phyloP scores from a whole-genome alignment of 2,888 invertebrate species.

The Hypercompe scribonia region DNA sequence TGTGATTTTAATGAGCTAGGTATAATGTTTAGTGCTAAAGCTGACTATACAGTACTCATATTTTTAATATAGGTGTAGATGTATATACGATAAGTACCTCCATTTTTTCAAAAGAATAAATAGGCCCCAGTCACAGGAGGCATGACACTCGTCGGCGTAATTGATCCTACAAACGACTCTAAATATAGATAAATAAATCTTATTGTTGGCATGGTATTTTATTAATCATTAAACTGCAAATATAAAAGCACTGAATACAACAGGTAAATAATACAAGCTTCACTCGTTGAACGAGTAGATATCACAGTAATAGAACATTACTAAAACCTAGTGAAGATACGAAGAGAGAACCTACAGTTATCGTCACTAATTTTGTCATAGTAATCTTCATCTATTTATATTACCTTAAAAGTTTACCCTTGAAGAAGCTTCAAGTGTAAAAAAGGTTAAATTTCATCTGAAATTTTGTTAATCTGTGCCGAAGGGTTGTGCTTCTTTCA shows the following conservation, averaged over 20 bases:
- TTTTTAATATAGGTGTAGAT: not conserved
- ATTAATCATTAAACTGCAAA: not conserved
- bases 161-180: too few relatives aligned
- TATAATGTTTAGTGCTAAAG: not conserved
- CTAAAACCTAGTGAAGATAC: not conserved
- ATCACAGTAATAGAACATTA: not conserved
- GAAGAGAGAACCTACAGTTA: not conserved
- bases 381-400: not conserved
- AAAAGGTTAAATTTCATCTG: not conserved
- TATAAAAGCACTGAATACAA: not conserved
- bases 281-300: not conserved
- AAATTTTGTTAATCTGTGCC: constrained; percentile 8
- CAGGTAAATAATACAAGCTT: not conserved
- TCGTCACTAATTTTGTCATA: not conserved
- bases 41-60: not conserved
- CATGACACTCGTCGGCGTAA: not conserved
- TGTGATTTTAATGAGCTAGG: constrained; percentile 15
- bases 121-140: not conserved
- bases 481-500: constrained; percentile 28
- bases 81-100: not conserved
- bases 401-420: not conserved
- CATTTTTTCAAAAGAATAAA: not conserved
- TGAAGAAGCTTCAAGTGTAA: not conserved
- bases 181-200: too few relatives aligned
- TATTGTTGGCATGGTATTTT: not conserved